These are phyloP conservation scores for Addax nasomaculatus DNA, from an alignment of 2,113 vertebrate species.

Conservation along the genomic window DNA sequence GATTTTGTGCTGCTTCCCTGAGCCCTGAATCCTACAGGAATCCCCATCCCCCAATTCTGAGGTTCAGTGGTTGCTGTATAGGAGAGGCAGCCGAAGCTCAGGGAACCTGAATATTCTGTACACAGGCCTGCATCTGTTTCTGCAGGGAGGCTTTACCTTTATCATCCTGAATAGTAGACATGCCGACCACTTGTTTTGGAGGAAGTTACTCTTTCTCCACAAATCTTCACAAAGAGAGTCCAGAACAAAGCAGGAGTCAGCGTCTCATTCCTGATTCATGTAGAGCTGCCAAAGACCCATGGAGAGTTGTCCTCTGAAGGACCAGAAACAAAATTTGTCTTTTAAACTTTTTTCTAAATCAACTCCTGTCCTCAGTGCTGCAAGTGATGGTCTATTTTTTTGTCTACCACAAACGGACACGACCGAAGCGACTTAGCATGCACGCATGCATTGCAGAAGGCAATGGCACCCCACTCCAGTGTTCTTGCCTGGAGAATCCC, in stretches of 20 bases:
- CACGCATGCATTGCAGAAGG: neutral
- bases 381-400: neutral
- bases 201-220: neutral
- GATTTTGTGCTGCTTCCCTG: neutral
- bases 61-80: accelerated
- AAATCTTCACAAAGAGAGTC: too few species aligned
- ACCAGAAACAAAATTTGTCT: neutral
- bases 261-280: neutral
- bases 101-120: neutral
- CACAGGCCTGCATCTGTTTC: neutral
- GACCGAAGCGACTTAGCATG: neutral
- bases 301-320: neutral
- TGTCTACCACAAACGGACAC: neutral
- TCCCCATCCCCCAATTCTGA: neutral
- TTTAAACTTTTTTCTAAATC: neutral
- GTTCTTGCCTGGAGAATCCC: neutral
- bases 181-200: neutral
- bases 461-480: neutral
- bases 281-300: neutral
- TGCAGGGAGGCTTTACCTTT: neutral
- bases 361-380: neutral
- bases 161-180: neutral
- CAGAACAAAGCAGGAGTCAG: neutral
- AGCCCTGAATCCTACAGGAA: neutral
- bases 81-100: neutral